Evolutionary conservation across 2,888 invertebrate species (phyloP), one percentile per base, ranked within the genome.

Genomic region (Eustalomyia histrio): DNA sequence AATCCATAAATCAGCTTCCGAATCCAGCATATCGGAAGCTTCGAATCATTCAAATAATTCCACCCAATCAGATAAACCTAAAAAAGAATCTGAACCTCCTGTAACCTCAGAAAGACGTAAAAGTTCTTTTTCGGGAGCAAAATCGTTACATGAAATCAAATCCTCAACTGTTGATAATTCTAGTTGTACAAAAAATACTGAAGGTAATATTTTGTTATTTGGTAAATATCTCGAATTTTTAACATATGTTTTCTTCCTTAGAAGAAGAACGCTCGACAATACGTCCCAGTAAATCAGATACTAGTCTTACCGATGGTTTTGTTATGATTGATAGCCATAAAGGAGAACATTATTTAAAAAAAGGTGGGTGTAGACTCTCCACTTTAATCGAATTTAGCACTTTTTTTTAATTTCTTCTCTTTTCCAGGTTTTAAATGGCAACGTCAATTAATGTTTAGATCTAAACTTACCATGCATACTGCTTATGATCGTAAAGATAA

Each of bases 401-500:
- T 21, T 29, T 58, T 1, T 14, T 8, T 64, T 12, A 16, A 71
- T 52, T 74, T 71, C 57, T 39, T 5, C n/a, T 60, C 55, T 57
- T 16, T 16, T 50, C 84, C 57, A 93, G 95, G 96, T 67, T 95
- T 96, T 88, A 94, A 94, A 86, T 99, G 99, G 99, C 95, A 95
- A 89, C 94, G 97, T 76, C 97, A 98, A 87, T 92, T 99, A 84
- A 95, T 97, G 79, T 96, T 98, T 89, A 94, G 98, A 87, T 97
- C 97, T 88, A 98, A 98, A 92, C 92, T 99, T 85, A 99, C 98
- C 14, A 98, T 99, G 98, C 98, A 98, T 90, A 98, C 98, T 73
- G 97, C 98, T 76, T 98, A 96, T 91, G 98, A 98, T 91, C 93
- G 99, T 53, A 97, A 97, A 88, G 99, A 99, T 92, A 99, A 99